A percentile compares a stretch with the other conserved stretches of the same genome.
phyloP scores from a whole-genome alignment of 2,888 invertebrate species.

The Neoaliturus tenellus region DNA sequence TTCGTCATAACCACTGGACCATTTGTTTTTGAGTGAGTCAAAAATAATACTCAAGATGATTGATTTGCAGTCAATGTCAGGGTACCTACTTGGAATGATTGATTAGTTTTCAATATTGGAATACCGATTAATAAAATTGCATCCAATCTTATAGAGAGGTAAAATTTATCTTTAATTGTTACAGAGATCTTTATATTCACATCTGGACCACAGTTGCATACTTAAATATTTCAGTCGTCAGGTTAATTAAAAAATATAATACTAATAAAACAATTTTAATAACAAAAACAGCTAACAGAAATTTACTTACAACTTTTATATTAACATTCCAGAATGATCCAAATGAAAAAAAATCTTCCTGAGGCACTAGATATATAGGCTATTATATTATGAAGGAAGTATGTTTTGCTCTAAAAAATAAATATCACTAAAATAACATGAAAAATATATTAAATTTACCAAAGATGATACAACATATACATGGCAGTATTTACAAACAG shows the following conservation, averaged over 20 bases:
- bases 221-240: too few species aligned
- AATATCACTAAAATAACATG: constrained; percentile 9
- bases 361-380: constrained; percentile 1
- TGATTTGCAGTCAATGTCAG: too few species aligned
- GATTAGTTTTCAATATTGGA: too few species aligned
- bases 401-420: neutral
- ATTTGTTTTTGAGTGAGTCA: too few species aligned
- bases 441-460: constrained; percentile 8
- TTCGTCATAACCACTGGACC: too few species aligned
- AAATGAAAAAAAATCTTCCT: neutral
- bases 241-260: neutral
- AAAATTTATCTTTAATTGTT: too few species aligned
- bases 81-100: too few species aligned
- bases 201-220: too few species aligned
- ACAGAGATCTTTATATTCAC: too few species aligned
- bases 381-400: neutral
- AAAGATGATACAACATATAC: neutral
- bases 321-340: neutral
- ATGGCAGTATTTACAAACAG: neutral
- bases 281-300: neutral
- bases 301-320: neutral
- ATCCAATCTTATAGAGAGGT: too few species aligned
- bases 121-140: too few species aligned
- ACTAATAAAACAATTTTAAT: neutral
- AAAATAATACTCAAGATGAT: too few species aligned